These are phyloP conservation scores for Ectemnius continuus DNA, from an alignment of 2,888 invertebrate genomes.

Conservation along the genomic window DNA sequence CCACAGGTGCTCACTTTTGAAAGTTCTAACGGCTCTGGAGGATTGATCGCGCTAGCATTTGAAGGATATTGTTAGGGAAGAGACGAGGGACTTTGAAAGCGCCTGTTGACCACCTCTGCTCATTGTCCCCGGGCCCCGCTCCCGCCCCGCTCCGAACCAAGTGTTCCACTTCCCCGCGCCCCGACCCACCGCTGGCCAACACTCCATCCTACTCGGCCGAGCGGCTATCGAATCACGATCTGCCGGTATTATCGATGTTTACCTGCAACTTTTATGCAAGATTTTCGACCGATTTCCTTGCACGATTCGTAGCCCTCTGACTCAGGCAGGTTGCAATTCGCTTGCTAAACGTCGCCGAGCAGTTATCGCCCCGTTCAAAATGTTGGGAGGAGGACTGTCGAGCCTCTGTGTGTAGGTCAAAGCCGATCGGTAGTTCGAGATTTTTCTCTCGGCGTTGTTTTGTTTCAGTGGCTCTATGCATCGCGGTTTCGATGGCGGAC, in stretches of 20 bases:
- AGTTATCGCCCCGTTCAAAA: background rate
- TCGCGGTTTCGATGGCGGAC: too few relatives aligned
- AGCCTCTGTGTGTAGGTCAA: background rate
- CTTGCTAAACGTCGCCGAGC: background rate
- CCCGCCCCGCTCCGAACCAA: background rate
- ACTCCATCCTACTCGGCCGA: background rate
- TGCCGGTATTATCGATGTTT: conserved; percentile 9
- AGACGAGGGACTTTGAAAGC: background rate
- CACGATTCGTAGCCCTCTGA: background rate
- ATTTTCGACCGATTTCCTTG: background rate
- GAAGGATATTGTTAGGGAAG: background rate
- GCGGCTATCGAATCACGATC: conserved; percentile 7
- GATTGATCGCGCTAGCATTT: background rate
- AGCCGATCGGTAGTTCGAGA: background rate
- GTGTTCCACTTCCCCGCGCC: background rate
- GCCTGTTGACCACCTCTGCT: conserved; percentile 1
- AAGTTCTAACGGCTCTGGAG: background rate
- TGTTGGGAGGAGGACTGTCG: background rate
- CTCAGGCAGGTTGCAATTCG: background rate
- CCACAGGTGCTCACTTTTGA: background rate
- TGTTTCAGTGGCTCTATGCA: too few relatives aligned
- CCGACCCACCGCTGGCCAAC: background rate
- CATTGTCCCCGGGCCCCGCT: conserved; percentile 2
- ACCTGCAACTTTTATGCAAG: conserved; percentile 4
- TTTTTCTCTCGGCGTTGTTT: background rate